Evolutionary conservation across 2,797 vertebrate species (phyloP).

Genomic region (Tapera naevia): DNA sequence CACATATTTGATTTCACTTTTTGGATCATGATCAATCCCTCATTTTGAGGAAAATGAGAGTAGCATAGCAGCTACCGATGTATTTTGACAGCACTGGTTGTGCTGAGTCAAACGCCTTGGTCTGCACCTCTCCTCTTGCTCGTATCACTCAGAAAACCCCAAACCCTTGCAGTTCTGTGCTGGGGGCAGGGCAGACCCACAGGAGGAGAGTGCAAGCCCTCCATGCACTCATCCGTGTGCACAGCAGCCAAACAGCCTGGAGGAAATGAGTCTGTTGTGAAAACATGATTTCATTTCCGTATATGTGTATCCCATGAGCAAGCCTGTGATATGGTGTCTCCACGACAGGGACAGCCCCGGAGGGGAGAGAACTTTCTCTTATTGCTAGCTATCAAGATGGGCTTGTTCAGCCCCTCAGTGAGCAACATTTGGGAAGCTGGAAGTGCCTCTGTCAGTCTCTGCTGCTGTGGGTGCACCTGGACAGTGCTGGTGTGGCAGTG

Average conservation of each 20-base stretch:
- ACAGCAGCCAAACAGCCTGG: rapidly evolving
- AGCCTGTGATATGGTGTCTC: background rate
- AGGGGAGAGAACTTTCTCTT: background rate
- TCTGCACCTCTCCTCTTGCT: background rate
- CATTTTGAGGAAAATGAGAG: background rate
- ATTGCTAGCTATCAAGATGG: background rate
- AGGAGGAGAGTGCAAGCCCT: background rate
- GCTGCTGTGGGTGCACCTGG: background rate
- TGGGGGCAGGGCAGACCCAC: rapidly evolving
- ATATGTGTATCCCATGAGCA: background rate
- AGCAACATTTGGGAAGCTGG: background rate
- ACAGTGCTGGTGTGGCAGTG: background rate
- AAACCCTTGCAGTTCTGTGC: background rate
- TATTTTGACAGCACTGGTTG: background rate
- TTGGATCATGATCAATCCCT: background rate
- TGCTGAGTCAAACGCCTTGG: background rate
- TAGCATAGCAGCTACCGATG: rapidly evolving
- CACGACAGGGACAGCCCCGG: background rate
- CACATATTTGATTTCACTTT: background rate
- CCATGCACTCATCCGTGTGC: rapidly evolving
- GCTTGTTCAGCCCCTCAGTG: rapidly evolving
- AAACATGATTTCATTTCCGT: slow-evolving; percentile 44
- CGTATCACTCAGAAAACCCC: background rate
- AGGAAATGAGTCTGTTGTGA: slow-evolving; percentile 1
- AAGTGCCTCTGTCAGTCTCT: rapidly evolving